Conservation (phyloP, 2,797 vertebrate genomes). For the Brachyrhaphis roseni region DNA sequence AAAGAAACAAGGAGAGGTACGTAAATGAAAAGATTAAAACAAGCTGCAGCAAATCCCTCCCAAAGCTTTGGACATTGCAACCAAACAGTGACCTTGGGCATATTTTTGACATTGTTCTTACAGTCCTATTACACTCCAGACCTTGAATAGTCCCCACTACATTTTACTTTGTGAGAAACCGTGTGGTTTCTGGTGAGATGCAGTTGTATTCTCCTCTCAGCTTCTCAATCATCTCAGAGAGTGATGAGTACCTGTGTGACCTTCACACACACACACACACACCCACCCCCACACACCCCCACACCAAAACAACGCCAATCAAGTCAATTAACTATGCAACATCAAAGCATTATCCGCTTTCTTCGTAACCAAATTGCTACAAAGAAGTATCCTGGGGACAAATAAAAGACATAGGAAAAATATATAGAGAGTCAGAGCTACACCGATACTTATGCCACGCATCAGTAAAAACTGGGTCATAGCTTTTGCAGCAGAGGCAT, state of each 20-base stretch:
- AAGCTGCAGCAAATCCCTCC: constrained; percentile 43
- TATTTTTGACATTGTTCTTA: constrained; percentile 33
- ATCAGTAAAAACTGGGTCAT: neutral
- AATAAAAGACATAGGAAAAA: neutral
- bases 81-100: constrained; percentile 29
- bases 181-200: constrained; percentile 38
- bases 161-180: constrained; percentile 45
- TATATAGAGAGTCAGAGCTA: too few relatives aligned
- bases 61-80: constrained; percentile 29
- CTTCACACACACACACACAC: constrained; percentile 12
- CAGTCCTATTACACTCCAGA: constrained; percentile 34
- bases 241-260: constrained; percentile 36
- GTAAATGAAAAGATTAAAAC: constrained; percentile 15
- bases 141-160: constrained; percentile 37
- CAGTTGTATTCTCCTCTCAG: constrained; percentile 49
- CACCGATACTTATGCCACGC: neutral
- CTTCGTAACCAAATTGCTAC: neutral
- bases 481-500: neutral
- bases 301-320: constrained; percentile 32
- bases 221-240: constrained; percentile 53
- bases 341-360: constrained; percentile 11
- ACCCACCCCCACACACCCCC: constrained; percentile 1
- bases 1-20: constrained; percentile 13
- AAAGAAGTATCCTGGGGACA: constrained; percentile 4
- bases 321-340: constrained; percentile 27